Evolutionary conservation across 1,140 invertebrate species (phyloP), one percentile per base, ranked within the genome.

Genomic region (Orius insidiosus): DNA sequence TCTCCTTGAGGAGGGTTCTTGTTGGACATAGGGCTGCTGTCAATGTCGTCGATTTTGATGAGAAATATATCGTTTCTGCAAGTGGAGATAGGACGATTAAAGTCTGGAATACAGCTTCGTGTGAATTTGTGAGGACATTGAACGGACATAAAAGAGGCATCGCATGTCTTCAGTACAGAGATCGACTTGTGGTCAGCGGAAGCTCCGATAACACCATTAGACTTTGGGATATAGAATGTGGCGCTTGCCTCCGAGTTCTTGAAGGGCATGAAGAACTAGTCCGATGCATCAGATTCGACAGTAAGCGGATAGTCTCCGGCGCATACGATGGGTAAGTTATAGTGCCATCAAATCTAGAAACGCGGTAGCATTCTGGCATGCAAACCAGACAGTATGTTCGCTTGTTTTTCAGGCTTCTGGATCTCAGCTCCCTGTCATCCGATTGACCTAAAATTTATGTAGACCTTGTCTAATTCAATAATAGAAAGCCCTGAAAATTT

Each of bases 1-100:
- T 98, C 45, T 90, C 88, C 55, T 63, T 98, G 13, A 71, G 93
- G 31, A 70, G 94, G 39, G 93, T 98, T 3, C 66, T 99, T 24
- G 92, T 98, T 10, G 96, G 96, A 1, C 96, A 99, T 65, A 67
- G 95, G 39, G 96, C 96, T 15, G 96, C 96, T 41, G 96, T 99
- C 15, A 99, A 99, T 67, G 96, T 99, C 32, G 96, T 98, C 1
- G 96, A 99, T 67, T 99, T 99, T 68, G 95, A 99, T 66, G 89
- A 98, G 59, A 97, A 95, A 64, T 99, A 98, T 62, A 98, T 99
- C 53, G 96, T 98, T 49, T 96, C 90, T 36, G 96, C 96, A n/a
- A 94, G 88, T 60, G 96, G 96, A 47, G 96, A 99, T 68, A 71
- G 96, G 55, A 98, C 95, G 52, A 99, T 99, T 55, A 98, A 98